These are phyloP conservation scores for Beroe ovata DNA, from an alignment of 37 sponge, comb jelly and placozoan species.

Conservation along the genomic window DNA sequence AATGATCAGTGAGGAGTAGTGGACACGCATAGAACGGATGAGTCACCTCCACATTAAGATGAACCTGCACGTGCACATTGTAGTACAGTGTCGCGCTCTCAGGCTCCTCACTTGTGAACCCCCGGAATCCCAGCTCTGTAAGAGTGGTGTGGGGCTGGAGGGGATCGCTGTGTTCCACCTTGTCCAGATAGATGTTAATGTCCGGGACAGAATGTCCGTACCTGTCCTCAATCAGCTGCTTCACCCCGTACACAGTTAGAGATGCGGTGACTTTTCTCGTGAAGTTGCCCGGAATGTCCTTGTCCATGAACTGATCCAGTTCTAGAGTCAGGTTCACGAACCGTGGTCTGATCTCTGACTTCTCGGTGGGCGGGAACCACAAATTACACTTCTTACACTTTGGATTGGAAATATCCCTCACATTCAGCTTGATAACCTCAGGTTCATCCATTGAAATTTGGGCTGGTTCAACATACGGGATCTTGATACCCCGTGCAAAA, in stretches of 20 bases:
- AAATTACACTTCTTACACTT: constrained; percentile 27
- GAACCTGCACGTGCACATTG: constrained; percentile 46
- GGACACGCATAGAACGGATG: constrained; percentile 63
- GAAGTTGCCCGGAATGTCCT: constrained; percentile 47
- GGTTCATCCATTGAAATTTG: not conserved
- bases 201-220: constrained; percentile 45
- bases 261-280: not conserved
- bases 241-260: constrained; percentile 2
- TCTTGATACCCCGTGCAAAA: constrained; percentile 28
- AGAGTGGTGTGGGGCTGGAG: not conserved
- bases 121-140: constrained; percentile 3
- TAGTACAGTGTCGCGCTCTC: constrained; percentile 30
- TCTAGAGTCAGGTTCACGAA: constrained; percentile 23
- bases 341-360: constrained; percentile 7
- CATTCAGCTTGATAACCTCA: constrained; percentile 46
- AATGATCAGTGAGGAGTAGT: constrained; percentile 56
- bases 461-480: not conserved
- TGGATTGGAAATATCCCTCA: constrained; percentile 14
- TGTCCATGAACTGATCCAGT: constrained; percentile 20
- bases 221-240: constrained; percentile 32
- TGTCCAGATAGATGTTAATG: constrained; percentile 22
- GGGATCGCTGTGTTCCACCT: constrained; percentile 14
- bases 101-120: not conserved
- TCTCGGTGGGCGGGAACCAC: constrained; percentile 47
- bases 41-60: constrained; percentile 12